Conservation (phyloP, 1,140 invertebrate genomes). For the Drosophila rhopaloa region DNA sequence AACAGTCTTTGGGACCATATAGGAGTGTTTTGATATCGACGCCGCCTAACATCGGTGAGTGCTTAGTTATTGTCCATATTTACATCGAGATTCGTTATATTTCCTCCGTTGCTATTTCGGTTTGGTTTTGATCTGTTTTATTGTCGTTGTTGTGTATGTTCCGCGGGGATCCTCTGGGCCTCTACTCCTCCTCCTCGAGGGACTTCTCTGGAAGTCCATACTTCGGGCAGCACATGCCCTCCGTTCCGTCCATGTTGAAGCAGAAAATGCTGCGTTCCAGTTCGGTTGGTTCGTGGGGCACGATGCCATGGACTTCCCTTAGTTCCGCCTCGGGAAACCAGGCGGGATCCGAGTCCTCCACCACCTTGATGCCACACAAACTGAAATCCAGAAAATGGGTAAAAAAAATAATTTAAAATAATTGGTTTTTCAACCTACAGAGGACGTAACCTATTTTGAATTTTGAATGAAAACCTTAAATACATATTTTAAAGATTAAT, state of each 20-base stretch:
- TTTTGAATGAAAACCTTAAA: too few relatives aligned
- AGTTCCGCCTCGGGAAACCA: constrained; percentile 96
- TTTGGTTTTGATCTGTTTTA: constrained; percentile 5
- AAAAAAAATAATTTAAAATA: neutral
- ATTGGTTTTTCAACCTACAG: too few relatives aligned
- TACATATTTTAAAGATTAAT: too few relatives aligned
- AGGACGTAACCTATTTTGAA: too few relatives aligned
- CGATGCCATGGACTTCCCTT: constrained; percentile 94
- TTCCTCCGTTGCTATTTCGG: constrained; percentile 14
- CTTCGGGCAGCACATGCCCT: constrained; percentile 93
- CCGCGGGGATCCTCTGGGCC: neutral
- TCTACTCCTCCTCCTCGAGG: constrained; percentile 82
- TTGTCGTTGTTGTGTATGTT: constrained; percentile 12
- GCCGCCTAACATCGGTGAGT: constrained; percentile 48
- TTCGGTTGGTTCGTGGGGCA: constrained; percentile 90
- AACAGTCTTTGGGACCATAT: constrained; percentile 74
- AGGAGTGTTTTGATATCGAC: constrained; percentile 45
- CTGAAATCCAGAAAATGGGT: constrained; percentile 82
- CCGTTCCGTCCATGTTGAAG: constrained; percentile 92
- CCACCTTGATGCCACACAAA: constrained; percentile 90
- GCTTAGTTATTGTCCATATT: constrained; percentile 71
- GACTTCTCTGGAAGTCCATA: constrained; percentile 82
- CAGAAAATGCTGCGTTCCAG: constrained; percentile 93
- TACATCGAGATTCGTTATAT: constrained; percentile 44
- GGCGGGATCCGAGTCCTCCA: constrained; percentile 95